Evolutionary conservation across 2,113 vertebrate genomes (phyloP).

Genomic region (Amphiprion percula): DNA sequence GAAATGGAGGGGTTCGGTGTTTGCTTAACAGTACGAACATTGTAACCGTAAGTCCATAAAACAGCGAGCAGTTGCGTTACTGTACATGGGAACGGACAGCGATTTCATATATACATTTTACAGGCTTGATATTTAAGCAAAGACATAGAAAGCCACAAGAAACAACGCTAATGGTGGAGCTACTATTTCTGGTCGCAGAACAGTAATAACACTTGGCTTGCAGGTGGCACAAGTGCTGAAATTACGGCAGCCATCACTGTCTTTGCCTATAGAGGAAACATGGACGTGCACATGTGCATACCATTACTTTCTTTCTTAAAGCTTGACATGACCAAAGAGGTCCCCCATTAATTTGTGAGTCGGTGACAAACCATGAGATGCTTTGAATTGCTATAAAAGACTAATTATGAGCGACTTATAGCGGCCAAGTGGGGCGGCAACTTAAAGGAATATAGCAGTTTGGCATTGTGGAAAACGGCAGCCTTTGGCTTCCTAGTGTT

Average conservation of each 20-base stretch:
- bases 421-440: not conserved
- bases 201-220: not conserved
- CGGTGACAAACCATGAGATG: not conserved
- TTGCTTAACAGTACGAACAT: constrained; percentile 76
- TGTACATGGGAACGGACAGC: constrained; percentile 21
- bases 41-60: constrained; percentile 69
- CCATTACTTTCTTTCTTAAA: constrained; percentile 7
- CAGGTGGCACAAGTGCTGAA: not conserved
- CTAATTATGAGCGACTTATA: constrained; percentile 24
- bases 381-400: constrained; percentile 16
- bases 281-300: not conserved
- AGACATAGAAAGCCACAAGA: not conserved
- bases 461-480: constrained; percentile 7
- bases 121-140: constrained; percentile 14
- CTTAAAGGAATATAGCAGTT: constrained; percentile 18
- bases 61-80: constrained; percentile 61
- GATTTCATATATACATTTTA: constrained; percentile 4
- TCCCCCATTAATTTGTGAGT: not conserved
- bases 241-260: constrained; percentile 14
- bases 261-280: constrained; percentile 18
- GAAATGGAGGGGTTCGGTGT: constrained; percentile 61
- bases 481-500: not conserved
- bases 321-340: constrained; percentile 16
- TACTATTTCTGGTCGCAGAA: not conserved
- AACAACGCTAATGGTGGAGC: not conserved